phyloP scores from a whole-genome alignment of 2,113 vertebrate species.

The Lamprologus tigripictilis region DNA sequence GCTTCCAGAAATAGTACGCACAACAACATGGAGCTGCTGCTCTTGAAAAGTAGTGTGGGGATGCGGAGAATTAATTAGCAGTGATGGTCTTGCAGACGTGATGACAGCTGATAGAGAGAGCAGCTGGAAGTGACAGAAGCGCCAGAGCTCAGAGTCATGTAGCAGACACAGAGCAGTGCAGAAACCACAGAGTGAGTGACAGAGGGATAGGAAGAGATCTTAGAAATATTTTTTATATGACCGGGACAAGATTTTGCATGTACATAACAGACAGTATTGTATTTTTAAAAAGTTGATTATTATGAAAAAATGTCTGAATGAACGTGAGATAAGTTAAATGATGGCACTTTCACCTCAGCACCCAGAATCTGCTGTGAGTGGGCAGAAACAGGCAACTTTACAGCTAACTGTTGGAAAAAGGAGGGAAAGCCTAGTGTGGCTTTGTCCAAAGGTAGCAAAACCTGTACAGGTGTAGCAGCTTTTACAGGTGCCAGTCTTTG shows the following conservation, averaged over 20 bases:
- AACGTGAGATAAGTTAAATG: background rate
- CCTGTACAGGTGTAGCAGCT: background rate
- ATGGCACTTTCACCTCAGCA: background rate
- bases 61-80: slow-evolving; percentile 50
- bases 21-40: slow-evolving; percentile 18
- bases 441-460: background rate
- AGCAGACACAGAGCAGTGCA: background rate
- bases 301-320: background rate
- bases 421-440: background rate
- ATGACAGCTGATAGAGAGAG: slow-evolving; percentile 62
- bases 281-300: background rate
- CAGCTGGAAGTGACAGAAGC: slow-evolving; percentile 54
- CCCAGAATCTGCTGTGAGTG: background rate
- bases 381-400: background rate
- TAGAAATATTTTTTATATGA: background rate
- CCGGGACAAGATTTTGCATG: background rate
- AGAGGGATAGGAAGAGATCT: background rate
- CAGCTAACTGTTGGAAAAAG: background rate
- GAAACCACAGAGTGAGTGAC: background rate
- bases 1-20: slow-evolving; percentile 48
- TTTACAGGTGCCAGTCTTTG: background rate
- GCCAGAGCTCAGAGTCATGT: background rate
- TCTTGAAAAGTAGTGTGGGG: slow-evolving; percentile 3
- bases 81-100: slow-evolving; percentile 20
- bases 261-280: background rate